Conservation (phyloP, 2,797 vertebrate genomes). For the Liparis tanakae region DNA sequence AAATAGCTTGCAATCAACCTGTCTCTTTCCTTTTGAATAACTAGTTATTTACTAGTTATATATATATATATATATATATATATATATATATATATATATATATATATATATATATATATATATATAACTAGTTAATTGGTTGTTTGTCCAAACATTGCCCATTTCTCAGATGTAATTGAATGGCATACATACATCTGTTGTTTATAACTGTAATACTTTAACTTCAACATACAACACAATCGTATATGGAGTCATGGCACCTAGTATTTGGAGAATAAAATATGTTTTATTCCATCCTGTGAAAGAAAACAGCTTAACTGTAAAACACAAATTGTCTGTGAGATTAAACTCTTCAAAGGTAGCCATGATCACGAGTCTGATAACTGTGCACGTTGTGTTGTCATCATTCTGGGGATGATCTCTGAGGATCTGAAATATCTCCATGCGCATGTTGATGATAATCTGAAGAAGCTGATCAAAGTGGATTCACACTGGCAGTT, state of each 20-base stretch:
- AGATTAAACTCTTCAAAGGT: conserved; percentile 18
- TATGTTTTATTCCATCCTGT: neutral
- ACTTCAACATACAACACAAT: conserved; percentile 5
- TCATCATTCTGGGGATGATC: conserved; percentile 24
- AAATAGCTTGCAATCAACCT: neutral
- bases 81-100: too few species aligned
- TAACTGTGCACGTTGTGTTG: neutral
- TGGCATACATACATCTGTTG: neutral
- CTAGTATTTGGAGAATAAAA: conserved; percentile 9
- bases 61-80: too few species aligned
- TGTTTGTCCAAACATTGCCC: neutral
- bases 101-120: too few species aligned
- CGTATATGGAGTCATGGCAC: neutral
- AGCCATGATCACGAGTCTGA: neutral
- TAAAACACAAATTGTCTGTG: conserved; percentile 11
- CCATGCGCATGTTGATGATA: conserved; percentile 3
- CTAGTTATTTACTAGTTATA: neutral
- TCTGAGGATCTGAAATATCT: conserved; percentile 11
- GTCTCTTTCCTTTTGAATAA: neutral
- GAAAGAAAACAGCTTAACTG: conserved; percentile 1
- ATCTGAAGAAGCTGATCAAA: neutral
- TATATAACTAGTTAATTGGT: conserved; percentile 1
- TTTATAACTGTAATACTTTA: neutral
- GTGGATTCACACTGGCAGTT: neutral
- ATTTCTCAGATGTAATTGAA: neutral